Evolutionary conservation across 2,888 invertebrate species (phyloP), one percentile per base, ranked within the genome.

Genomic region (Trachelus iudaicus): DNA sequence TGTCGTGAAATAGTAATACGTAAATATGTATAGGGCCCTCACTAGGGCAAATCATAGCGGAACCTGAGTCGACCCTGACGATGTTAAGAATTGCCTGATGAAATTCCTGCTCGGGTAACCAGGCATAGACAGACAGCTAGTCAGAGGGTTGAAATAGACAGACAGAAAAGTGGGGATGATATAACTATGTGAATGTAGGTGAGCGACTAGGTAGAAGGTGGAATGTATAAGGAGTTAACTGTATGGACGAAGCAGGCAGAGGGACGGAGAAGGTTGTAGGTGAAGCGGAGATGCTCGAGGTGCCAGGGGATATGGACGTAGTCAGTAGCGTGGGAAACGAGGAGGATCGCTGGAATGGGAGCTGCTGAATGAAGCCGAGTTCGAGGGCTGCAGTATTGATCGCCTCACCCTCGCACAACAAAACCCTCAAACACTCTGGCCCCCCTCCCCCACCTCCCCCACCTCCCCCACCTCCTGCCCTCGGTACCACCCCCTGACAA

Each of bases 361-460:
- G 82, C 80, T 84, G 80, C 84, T 87, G 87, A 86, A 87, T 87
- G 87, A 87, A 87, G 87, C 82, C 84, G 85, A 86, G 81, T 85
- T 83, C 81, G 83, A 40, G 82, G 83, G 80, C 83, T 81, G 85
- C 88, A 83, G 88, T 90, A 90, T 90, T 89, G 90, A 90, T 90
- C 90, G 89, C 85, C 88, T 88, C 90, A 90, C 87, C 88, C 89
- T 88, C 85, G 84, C 82, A 79, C 79, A 78, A 73, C 81, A 75
- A 79, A 76, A 73, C 80, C 56, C 73, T 74, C 75, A 78, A 79
- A 56, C 69, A 68, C 15, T 6, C 40, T 4, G 40, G 30, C 69
- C 74, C 69, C 75, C 30, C 37, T 30, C 78, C 73, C n/a, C n/a
- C n/a, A n/a, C n/a, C n/a, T n/a, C n/a, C n/a, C n/a, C n/a, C n/a